A percentile compares a stretch with the other conserved stretches of the same genome.
These are phyloP conservation scores for Dolichopus griseipennis DNA, from an alignment of 2,888 invertebrate genomes.

Conservation along the genomic window DNA sequence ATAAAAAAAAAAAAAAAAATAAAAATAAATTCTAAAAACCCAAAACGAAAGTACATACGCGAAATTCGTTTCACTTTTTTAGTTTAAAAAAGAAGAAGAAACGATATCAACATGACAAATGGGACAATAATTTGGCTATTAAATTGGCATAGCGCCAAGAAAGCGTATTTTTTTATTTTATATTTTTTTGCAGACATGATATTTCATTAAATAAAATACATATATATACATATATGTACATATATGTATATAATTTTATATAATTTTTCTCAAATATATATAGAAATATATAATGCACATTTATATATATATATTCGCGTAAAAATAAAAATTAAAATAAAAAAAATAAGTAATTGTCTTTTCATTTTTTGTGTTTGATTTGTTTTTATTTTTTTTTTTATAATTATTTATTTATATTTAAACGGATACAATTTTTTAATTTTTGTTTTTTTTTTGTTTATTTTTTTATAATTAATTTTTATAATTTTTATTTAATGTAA, in stretches of 20 bases:
- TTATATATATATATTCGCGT: too few relatives aligned
- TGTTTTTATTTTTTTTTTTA: background rate
- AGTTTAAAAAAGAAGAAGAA: background rate
- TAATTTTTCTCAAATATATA: too few relatives aligned
- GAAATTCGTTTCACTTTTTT: background rate
- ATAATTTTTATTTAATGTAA: too few relatives aligned
- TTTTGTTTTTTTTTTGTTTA: background rate
- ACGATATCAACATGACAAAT: background rate
- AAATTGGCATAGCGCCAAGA: background rate
- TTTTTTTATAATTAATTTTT: background rate
- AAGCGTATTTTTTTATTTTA: too few relatives aligned
- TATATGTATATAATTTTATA: too few relatives aligned
- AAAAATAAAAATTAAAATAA: too few relatives aligned
- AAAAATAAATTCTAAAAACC: too few relatives aligned
- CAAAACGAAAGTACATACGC: too few relatives aligned
- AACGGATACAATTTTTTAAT: background rate
- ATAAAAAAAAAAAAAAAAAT: background rate
- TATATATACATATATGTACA: background rate
- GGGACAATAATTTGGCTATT: slow-evolving; percentile 6
- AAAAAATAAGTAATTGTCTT: too few relatives aligned
- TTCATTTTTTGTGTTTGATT: background rate
- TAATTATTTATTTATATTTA: slow-evolving; percentile 4
- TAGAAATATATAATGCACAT: background rate
- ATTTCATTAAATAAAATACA: background rate
- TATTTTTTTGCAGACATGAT: slow-evolving; percentile 5